A percentile compares a stretch with the other conserved stretches of the same genome.
These are phyloP conservation scores for Dendrocopos noguchii DNA, from an alignment of 2,113 vertebrate species.

Conservation along the genomic window DNA sequence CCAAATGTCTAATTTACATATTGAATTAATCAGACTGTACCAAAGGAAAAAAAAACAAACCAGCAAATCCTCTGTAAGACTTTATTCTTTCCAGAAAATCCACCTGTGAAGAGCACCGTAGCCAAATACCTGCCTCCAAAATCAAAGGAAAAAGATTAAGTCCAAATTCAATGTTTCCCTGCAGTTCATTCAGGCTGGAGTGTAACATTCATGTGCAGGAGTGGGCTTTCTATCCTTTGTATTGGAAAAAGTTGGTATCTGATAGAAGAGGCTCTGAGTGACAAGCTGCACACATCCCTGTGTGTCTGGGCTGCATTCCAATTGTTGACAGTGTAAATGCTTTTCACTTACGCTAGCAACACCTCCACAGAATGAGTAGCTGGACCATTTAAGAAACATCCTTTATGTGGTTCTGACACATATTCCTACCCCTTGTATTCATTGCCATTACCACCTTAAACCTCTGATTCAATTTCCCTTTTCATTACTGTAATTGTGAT, in stretches of 20 bases:
- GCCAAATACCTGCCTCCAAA: not conserved
- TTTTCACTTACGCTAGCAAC: not conserved
- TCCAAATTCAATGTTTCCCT: not conserved
- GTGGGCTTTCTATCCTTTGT: not conserved
- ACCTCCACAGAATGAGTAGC: not conserved
- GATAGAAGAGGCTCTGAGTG: not conserved
- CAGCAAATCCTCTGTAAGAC: not conserved
- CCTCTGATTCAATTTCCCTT: conserved; percentile 19
- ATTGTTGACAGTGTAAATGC: not conserved
- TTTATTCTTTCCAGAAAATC: not conserved
- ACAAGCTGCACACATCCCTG: not conserved
- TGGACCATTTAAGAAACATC: not conserved
- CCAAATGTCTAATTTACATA: not conserved
- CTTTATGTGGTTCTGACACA: not conserved
- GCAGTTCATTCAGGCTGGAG: not conserved
- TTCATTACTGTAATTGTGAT: not conserved
- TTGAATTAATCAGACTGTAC: not conserved
- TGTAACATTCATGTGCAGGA: not conserved
- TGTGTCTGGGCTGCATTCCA: conserved; percentile 10
- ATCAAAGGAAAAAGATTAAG: not conserved
- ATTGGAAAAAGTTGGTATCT: not conserved
- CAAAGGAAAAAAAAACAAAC: not conserved
- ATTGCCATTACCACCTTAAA: not conserved
- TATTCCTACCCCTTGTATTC: not conserved
- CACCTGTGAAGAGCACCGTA: not conserved